phyloP scores from a whole-genome alignment of 2,888 invertebrate genomes.

The Hypomecis punctinalis region DNA sequence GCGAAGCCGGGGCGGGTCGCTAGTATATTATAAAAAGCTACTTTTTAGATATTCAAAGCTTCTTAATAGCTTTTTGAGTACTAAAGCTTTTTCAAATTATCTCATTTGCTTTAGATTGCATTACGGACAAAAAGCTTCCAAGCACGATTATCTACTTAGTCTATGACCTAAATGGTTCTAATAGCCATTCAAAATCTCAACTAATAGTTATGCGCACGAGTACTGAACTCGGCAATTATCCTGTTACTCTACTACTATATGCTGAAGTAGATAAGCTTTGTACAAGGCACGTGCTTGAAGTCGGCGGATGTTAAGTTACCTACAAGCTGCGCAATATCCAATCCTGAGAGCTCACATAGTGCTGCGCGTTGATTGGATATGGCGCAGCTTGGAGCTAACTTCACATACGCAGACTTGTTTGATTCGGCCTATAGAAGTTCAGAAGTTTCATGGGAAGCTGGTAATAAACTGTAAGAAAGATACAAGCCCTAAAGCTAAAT shows the following conservation, averaged over 20 bases:
- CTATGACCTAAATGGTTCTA: slow-evolving; percentile 19
- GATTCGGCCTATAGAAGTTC: no score
- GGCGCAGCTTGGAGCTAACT: no score
- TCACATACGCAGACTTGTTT: no score
- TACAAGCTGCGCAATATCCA: not conserved
- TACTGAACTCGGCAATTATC: slow-evolving; percentile 47
- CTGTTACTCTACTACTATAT: slow-evolving; percentile 52
- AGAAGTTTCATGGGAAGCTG: no score
- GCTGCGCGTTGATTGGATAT: no score
- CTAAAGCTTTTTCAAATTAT: not conserved
- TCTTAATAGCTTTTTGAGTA: not conserved
- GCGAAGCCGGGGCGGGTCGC: no score
- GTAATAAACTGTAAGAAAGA: no score
- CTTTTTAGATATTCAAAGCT: no score
- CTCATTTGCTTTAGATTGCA: not conserved
- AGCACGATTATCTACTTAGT: slow-evolving; percentile 30
- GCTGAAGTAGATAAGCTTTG: slow-evolving; percentile 10
- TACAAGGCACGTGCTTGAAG: not conserved
- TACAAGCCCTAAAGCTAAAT: no score
- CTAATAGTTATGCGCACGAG: slow-evolving; percentile 27
- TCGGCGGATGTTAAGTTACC: no score
- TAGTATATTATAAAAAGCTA: no score
- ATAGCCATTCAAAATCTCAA: slow-evolving; percentile 23
- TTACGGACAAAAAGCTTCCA: slow-evolving; percentile 12
- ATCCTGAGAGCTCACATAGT: no score